A percentile compares a stretch with the other conserved stretches of the same genome.
These are phyloP conservation scores for Alloplasta piceator DNA, from an alignment of 2,888 invertebrate species.

Conservation along the genomic window DNA sequence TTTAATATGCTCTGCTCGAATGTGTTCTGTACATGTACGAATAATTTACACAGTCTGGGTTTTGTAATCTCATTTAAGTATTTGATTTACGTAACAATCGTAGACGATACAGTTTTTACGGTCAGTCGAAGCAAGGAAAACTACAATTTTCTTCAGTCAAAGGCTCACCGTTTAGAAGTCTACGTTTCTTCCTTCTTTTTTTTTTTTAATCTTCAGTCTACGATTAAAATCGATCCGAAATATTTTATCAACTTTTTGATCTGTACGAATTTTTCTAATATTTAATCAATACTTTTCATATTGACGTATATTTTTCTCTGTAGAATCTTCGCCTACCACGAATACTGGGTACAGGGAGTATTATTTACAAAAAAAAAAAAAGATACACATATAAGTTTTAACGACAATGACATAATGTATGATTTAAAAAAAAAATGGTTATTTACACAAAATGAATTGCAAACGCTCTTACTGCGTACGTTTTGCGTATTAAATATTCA, in stretches of 20 bases:
- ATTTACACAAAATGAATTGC: conserved; percentile 52
- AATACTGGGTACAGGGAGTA: conserved; percentile 48
- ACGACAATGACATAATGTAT: conserved; percentile 40
- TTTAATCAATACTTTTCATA: conserved; percentile 6
- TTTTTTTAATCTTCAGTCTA: conserved; percentile 39
- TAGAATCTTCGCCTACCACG: conserved; percentile 41
- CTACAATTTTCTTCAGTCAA: conserved; percentile 35
- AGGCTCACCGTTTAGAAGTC: conserved; percentile 32
- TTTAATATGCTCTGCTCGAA: conserved; percentile 18
- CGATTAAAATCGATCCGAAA: conserved; percentile 42
- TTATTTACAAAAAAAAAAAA: conserved; percentile 57
- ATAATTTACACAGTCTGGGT: conserved; percentile 33
- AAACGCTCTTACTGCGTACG: conserved; percentile 25
- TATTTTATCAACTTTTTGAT: conserved; percentile 26
- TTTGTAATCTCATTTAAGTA: conserved; percentile 34
- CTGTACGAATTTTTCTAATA: conserved; percentile 31
- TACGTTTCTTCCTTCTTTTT: conserved; percentile 23
- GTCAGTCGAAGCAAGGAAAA: conserved; percentile 51
- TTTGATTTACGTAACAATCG: conserved; percentile 32
- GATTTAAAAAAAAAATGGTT: conserved; percentile 48
- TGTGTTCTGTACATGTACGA: conserved; percentile 31
- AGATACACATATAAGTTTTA: conserved; percentile 13
- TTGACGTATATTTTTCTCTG: conserved; percentile 13
- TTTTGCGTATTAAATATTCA: not conserved
- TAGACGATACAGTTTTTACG: conserved; percentile 36